Base-by-base conservation (phyloP, 2,113 vertebrate genomes). In the Ceyx margarethae region DNA sequence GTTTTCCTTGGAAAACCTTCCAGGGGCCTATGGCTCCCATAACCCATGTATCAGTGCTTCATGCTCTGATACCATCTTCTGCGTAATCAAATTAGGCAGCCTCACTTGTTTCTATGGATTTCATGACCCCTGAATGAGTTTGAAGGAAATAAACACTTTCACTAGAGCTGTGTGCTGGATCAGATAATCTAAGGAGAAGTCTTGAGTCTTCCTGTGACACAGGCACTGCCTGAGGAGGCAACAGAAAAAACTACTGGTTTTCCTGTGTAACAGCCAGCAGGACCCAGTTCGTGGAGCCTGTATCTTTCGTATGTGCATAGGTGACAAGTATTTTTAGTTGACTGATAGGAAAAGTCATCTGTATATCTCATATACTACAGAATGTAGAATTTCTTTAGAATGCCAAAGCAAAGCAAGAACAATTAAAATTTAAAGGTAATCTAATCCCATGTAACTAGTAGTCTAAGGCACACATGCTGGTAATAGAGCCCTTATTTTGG, bases 51-150 rank as follows among this genome's bases (percentile, higher is more conserved):
- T 37, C 37, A 37, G 37, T 37, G 37, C 37, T 37, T 37, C 37
- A 37, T 61, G 35, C 13, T 65, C 57, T 21, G 48, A 35, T 9
- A 3, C 15, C 78, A 29, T 40, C 46, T 0, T 0, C 18, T 25
- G 20, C 7, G 15, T 25, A 29, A 21, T 48, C 48, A n/a, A 0
- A 19, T 8, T 16, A 40, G 6, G 28, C 25, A 72, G 43, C 37
- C 77, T 16, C 20, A 15, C 15, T 66, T 50, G 7, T 29, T 60
- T 19, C 40, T 13, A 0, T 13, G n/a, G 5, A 15, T 18, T 88
- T 88, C 8, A 1, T 64, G 57, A 56, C 5, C 23, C 43, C 20
- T 11, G 12, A 62, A 8, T 31, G 53, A 53, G 37, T 64, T 26
- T 79, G 61, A n/a, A 90, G 69, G 45, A 75, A 84, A 58, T 7